Evolutionary conservation across 2,888 invertebrate species (phyloP).

Genomic region (Patella caerulea): DNA sequence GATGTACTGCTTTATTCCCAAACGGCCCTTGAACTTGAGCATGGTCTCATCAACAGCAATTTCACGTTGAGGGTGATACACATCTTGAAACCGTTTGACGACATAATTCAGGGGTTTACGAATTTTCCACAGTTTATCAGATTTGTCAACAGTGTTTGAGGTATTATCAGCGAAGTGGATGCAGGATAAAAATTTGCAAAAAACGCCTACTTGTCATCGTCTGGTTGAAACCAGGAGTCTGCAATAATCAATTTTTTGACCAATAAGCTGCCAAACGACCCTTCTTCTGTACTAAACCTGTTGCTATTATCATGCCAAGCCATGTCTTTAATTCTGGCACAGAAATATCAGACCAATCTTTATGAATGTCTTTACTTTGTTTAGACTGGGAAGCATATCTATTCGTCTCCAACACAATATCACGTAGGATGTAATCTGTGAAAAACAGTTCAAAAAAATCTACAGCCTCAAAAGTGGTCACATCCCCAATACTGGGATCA

Average conservation of each 20-base stretch:
- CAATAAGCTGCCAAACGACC: not conserved
- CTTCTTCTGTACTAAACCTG: too few species aligned
- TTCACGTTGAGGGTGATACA: constrained; percentile 5
- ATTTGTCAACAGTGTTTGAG: constrained; percentile 4
- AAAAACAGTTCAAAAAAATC: too few species aligned
- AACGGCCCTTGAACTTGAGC: not conserved
- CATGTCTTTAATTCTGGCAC: too few species aligned
- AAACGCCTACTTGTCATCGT: constrained; percentile 1
- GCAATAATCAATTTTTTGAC: not conserved
- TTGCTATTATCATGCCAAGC: too few species aligned
- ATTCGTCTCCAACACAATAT: too few species aligned
- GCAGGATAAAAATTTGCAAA: not conserved
- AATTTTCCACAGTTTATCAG: not conserved
- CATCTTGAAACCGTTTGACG: not conserved
- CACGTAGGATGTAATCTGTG: too few species aligned
- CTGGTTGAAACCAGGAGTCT: not conserved
- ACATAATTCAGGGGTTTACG: not conserved
- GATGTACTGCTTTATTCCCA: not conserved
- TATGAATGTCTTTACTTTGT: too few species aligned
- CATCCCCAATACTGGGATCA: too few species aligned
- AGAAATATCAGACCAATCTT: too few species aligned
- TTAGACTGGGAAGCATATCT: too few species aligned
- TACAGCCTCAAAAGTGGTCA: too few species aligned
- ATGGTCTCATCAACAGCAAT: constrained; percentile 5
- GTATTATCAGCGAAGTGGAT: not conserved